Conservation (phyloP, 1,140 invertebrate genomes). For the Physella acuta region DNA sequence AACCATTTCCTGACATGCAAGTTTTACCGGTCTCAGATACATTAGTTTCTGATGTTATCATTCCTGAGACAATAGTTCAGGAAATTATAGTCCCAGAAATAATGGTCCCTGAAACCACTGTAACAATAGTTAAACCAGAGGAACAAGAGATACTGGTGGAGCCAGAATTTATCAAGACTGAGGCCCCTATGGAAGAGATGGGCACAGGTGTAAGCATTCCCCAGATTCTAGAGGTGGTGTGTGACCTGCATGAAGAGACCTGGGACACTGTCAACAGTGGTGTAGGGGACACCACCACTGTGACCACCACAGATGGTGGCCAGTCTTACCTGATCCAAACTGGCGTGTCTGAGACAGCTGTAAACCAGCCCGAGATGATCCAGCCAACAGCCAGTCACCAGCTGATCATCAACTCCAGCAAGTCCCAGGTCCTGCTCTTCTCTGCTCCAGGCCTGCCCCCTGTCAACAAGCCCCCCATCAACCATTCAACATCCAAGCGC, state of each 20-base stretch:
- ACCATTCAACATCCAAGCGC: slow-evolving; percentile 18
- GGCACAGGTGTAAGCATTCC: background rate
- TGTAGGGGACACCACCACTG: slow-evolving; percentile 7
- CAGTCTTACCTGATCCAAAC: slow-evolving; percentile 17
- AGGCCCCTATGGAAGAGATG: background rate
- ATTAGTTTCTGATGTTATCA: too few relatives aligned
- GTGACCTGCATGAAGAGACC: background rate
- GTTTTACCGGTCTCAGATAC: too few relatives aligned
- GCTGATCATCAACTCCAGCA: slow-evolving; percentile 1
- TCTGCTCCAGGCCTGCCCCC: background rate
- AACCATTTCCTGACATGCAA: too few relatives aligned
- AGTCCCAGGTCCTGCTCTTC: background rate
- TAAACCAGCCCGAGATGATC: slow-evolving; percentile 1
- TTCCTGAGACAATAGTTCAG: too few relatives aligned
- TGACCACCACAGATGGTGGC: slow-evolving; percentile 14
- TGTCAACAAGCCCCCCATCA: background rate
- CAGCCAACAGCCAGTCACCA: background rate
- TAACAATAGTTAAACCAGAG: background rate
- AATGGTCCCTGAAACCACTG: slow-evolving; percentile 5
- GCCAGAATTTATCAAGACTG: background rate
- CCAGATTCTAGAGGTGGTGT: slow-evolving; percentile 7
- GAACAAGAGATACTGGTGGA: slow-evolving; percentile 1
- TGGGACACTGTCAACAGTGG: slow-evolving; percentile 2
- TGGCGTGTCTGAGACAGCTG: background rate
- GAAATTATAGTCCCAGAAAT: background rate